A percentile compares a stretch with the other conserved stretches of the same genome.
Evolutionary conservation across 2,888 invertebrate species (phyloP).

Genomic region (Strigamia transsilvanica): DNA sequence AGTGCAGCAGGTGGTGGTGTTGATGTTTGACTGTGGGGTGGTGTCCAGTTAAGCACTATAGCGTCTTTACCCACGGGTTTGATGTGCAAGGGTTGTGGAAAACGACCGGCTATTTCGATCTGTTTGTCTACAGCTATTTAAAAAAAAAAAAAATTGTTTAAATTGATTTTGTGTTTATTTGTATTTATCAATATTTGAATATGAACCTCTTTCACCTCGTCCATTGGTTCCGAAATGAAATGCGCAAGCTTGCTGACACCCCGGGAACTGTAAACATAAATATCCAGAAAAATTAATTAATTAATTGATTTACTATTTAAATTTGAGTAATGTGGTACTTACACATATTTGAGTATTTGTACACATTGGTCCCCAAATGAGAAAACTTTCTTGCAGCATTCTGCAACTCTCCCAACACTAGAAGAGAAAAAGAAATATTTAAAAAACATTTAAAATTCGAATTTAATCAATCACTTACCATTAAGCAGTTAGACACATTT

Average conservation of each 20-base stretch:
- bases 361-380: slow-evolving; percentile 17
- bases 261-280: not conserved
- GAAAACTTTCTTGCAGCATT: not conserved
- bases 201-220: slow-evolving; percentile 16
- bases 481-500: not conserved
- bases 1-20: not conserved
- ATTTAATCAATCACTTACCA: not conserved
- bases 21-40: not conserved
- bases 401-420: slow-evolving; percentile 28
- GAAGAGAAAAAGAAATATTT: not conserved
- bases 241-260: not conserved
- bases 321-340: not conserved
- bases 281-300: not conserved
- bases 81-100: not conserved
- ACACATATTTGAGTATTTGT: not conserved
- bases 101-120: not conserved
- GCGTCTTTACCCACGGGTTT: not conserved
- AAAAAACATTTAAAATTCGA: not conserved
- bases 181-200: not conserved
- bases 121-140: not conserved
- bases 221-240: not conserved
- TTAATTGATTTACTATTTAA: not conserved
- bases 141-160: not conserved
- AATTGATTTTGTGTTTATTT: not conserved
- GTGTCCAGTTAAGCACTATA: not conserved